Evolutionary conservation across 2,888 invertebrate genomes (phyloP), one percentile per base, ranked within the genome.

Genomic region (Diplazon laetatorius): DNA sequence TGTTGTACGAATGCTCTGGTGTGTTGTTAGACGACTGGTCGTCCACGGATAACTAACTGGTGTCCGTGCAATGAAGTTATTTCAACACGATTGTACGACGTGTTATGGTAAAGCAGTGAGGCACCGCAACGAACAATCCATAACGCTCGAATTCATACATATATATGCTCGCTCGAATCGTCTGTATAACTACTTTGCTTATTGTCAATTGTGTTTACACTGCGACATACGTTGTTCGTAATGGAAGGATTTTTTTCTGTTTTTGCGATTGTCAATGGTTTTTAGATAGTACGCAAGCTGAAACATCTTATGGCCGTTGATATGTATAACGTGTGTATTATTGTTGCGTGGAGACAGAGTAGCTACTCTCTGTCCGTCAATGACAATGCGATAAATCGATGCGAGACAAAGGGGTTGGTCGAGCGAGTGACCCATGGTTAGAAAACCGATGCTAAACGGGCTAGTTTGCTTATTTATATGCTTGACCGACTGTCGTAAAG

Each of bases 71-170:
- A 55, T 30, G 10, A n/a, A n/a, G 55, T 55, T 30, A 55, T 35
- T 16, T 18, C 48, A 2, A 10, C 48, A 35, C 55, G 30, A 46
- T 60, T 42, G 14, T 14, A 44, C 39, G 25, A n/a, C 39, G 14
- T 10, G 22, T 14, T 22, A 66, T 52, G 50, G 39, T 66, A 52
- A 30, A 35, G 52, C 63, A 48, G 57, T 48, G 22, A 37, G 59
- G 37, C 37, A 44, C 74, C 52, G 60, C n/a, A n/a, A 55, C 69
- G 59, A 35, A 75, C 60, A 78, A 78, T 78, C 78, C 78, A 78
- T 78, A 78, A 18, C 35, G 18, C 30, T 6, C 50, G 60, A 59
- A 50, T 46, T 48, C 46, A 71, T 35, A 16, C 55, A 30, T 30
- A 14, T 30, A 6, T 30, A 30, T 6, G 30, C 30, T 35, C 35